Evolutionary conservation across 2,888 invertebrate species (phyloP).

Genomic region (Brachylomia viminalis): DNA sequence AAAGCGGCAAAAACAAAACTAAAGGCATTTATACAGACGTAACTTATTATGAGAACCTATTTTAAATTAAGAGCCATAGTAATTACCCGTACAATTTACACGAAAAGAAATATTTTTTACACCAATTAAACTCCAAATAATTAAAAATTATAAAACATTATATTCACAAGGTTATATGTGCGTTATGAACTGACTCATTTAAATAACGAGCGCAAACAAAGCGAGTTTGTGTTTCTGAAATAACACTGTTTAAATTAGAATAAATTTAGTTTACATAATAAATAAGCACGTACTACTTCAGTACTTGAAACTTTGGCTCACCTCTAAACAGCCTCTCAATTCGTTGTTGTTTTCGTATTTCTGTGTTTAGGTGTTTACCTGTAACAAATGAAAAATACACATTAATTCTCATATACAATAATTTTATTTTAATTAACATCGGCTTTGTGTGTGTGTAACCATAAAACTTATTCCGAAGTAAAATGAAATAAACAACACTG

Average conservation of each 20-base stretch:
- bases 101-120: not conserved
- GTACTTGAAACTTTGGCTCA: slow-evolving; percentile 14
- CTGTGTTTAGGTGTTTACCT: slow-evolving; percentile 48
- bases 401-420: slow-evolving; percentile 33
- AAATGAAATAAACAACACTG: not conserved
- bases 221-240: slow-evolving; percentile 10
- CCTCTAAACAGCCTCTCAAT: slow-evolving; percentile 6
- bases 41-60: not conserved
- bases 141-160: slow-evolving; percentile 13
- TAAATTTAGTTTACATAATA: slow-evolving; percentile 24
- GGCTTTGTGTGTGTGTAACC: not conserved
- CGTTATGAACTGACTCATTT: slow-evolving; percentile 23
- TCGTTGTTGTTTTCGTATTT: slow-evolving; percentile 27
- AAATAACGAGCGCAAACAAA: slow-evolving; percentile 31
- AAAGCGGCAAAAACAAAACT: too few relatives aligned
- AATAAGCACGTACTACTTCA: not conserved
- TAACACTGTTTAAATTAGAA: slow-evolving; percentile 20
- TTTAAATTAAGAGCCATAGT: not conserved
- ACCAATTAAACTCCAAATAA: not conserved
- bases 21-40: not conserved
- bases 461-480: not conserved
- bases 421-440: not conserved
- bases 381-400: slow-evolving; percentile 51
- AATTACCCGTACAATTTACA: not conserved
- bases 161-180: not conserved